phyloP scores from a whole-genome alignment of 2,797 vertebrate genomes.

The Cyclura pinguis region DNA sequence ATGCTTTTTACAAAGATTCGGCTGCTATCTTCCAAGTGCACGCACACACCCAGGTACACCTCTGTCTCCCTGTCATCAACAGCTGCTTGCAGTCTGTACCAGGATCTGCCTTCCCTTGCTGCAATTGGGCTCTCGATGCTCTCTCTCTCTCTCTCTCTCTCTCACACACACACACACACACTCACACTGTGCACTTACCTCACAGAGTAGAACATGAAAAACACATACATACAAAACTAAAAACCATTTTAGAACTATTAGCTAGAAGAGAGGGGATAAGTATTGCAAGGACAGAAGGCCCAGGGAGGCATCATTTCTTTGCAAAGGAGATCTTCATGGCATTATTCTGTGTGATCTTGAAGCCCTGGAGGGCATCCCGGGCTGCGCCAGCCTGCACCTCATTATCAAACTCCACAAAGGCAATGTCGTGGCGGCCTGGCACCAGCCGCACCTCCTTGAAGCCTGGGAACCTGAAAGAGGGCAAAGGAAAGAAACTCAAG shows the following conservation, averaged over 20 bases:
- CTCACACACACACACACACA: not conserved
- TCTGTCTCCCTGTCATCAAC: constrained; percentile 20
- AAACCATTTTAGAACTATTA: not conserved
- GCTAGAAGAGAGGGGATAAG: not conserved
- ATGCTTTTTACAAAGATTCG: constrained; percentile 80
- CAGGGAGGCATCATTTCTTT: constrained; percentile 84
- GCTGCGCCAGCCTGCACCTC: constrained; percentile 93
- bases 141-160: too few relatives aligned
- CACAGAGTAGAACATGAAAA: not conserved
- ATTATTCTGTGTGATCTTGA: constrained; percentile 94
- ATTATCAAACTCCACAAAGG: constrained; percentile 96
- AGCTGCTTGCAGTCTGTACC: too few relatives aligned
- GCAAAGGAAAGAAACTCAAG: not conserved
- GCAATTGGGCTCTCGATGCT: not conserved
- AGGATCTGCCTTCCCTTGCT: not conserved
- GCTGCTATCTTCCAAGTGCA: not conserved
- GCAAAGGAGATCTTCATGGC: constrained; percentile 98
- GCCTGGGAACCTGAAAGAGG: constrained; percentile 86
- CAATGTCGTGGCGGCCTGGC: constrained; percentile 92
- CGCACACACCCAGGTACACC: too few relatives aligned
- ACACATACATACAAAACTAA: not conserved
- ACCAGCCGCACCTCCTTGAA: constrained; percentile 97
- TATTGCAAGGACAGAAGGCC: not conserved
- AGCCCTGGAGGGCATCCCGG: constrained; percentile 91
- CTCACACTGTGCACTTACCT: constrained; percentile 32